phyloP scores from a whole-genome alignment of 2,797 vertebrate species.

The Chloroceryle inda region DNA sequence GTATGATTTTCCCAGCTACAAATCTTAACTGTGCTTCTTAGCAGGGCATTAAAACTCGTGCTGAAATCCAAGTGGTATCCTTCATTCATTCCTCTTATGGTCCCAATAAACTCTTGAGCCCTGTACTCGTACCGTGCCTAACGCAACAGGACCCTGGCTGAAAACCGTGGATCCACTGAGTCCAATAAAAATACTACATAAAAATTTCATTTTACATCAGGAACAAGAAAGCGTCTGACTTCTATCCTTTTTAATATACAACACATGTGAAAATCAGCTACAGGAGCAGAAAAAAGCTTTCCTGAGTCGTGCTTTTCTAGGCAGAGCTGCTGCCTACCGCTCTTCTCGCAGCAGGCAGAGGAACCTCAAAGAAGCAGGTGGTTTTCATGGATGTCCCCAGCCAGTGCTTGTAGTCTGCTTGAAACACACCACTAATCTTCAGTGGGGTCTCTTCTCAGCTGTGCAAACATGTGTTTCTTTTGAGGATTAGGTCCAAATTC shows the following conservation, averaged over 20 bases:
- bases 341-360: constrained; percentile 35
- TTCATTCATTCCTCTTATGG: neutral
- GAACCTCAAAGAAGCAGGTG: constrained; percentile 61
- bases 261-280: constrained; percentile 38
- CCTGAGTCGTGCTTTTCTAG: neutral
- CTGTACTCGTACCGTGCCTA: neutral
- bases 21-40: neutral
- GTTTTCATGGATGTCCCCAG: neutral
- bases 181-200: constrained; percentile 20
- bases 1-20: neutral
- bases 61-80: neutral
- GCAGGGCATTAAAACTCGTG: neutral
- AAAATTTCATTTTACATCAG: constrained; percentile 3
- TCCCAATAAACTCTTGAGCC: neutral
- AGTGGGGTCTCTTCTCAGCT: constrained; percentile 41
- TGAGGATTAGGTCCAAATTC: constrained; percentile 58
- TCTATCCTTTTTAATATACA: constrained; percentile 18
- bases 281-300: constrained; percentile 16
- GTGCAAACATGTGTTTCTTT: constrained; percentile 32
- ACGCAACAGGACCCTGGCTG: neutral
- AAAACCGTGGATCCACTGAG: neutral
- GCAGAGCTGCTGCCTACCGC: neutral
- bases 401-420: neutral
- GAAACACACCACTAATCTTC: constrained; percentile 32
- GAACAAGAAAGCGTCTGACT: neutral